These are phyloP conservation scores for Andricus curvator DNA, from an alignment of 2,888 invertebrate genomes.

Conservation along the genomic window DNA sequence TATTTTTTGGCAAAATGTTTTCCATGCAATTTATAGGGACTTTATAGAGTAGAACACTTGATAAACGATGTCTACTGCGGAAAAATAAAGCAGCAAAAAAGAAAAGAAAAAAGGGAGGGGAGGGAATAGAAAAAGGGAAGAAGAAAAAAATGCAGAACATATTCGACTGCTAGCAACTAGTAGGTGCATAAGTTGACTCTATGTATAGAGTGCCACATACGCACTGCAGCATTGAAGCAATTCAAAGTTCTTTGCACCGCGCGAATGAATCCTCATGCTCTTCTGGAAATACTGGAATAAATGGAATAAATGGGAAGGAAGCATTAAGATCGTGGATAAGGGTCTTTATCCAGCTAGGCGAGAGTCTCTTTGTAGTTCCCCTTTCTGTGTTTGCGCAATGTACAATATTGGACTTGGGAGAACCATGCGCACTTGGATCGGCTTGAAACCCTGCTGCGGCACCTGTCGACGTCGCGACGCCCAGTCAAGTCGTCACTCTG, in stretches of 20 bases:
- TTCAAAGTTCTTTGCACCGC: slow-evolving; percentile 17
- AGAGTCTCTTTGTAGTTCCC: slow-evolving; percentile 35
- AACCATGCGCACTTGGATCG: slow-evolving; percentile 57
- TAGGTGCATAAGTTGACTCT: background rate
- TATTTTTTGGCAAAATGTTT: too few species aligned
- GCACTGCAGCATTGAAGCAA: slow-evolving; percentile 11
- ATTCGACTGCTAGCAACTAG: background rate
- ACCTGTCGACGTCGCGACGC: slow-evolving; percentile 56
- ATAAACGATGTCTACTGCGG: too few species aligned
- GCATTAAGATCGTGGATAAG: slow-evolving; percentile 34
- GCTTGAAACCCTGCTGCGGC: slow-evolving; percentile 53
- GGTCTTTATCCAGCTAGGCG: slow-evolving; percentile 33
- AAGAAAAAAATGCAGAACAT: background rate
- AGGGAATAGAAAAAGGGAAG: background rate
- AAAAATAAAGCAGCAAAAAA: too few species aligned
- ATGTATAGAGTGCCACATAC: background rate
- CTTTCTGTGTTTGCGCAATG: slow-evolving; percentile 40
- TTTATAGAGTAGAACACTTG: too few species aligned
- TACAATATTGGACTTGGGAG: slow-evolving; percentile 44
- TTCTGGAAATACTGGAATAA: slow-evolving; percentile 3
- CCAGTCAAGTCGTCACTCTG: slow-evolving; percentile 47
- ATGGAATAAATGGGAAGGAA: slow-evolving; percentile 11
- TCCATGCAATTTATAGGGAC: too few species aligned
- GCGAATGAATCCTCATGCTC: slow-evolving; percentile 18
- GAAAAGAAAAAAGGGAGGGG: background rate